Conservation (phyloP, 2,888 invertebrate genomes). For the Campaea margaritaria region DNA sequence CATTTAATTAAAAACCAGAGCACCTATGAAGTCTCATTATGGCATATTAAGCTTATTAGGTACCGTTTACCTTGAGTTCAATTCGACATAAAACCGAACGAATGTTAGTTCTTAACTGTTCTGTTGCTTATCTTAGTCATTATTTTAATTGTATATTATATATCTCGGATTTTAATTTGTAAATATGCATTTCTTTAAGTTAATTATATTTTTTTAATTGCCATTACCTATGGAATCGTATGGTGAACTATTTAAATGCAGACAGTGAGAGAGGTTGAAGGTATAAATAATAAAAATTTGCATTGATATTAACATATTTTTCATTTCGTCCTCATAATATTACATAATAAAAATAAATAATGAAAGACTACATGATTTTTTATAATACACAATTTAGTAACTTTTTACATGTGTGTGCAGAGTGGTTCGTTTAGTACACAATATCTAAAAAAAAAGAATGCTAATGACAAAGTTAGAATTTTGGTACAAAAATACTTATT, state of each 20-base stretch:
- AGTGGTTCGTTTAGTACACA: slow-evolving; percentile 11
- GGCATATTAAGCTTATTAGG: slow-evolving; percentile 49
- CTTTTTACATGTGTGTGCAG: slow-evolving; percentile 22
- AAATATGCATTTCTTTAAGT: slow-evolving; percentile 80
- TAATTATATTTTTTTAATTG: slow-evolving; percentile 79
- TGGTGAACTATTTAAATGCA: slow-evolving; percentile 77
- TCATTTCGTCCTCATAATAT: slow-evolving; percentile 58
- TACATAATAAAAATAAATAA: slow-evolving; percentile 58
- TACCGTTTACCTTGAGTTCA: slow-evolving; percentile 46
- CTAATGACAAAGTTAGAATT: slow-evolving; percentile 5
- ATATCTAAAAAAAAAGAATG: slow-evolving; percentile 1
- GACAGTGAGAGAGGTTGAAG: slow-evolving; percentile 76
- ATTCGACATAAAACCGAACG: slow-evolving; percentile 62
- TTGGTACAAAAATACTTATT: slow-evolving; percentile 27
- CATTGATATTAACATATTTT: slow-evolving; percentile 72
- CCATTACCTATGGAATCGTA: slow-evolving; percentile 74
- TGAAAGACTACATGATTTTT: slow-evolving; percentile 59
- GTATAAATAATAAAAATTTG: slow-evolving; percentile 82
- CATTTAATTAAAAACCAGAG: slow-evolving; percentile 61
- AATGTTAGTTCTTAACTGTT: slow-evolving; percentile 68
- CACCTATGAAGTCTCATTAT: slow-evolving; percentile 47
- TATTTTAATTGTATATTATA: slow-evolving; percentile 83
- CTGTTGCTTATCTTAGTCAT: slow-evolving; percentile 77
- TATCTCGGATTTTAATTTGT: slow-evolving; percentile 80
- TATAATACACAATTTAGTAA: slow-evolving; percentile 66